A percentile compares a stretch with the other conserved stretches of the same genome.
Evolutionary conservation across 2,113 vertebrate genomes (phyloP).

Genomic region (Hyaena hyaena): DNA sequence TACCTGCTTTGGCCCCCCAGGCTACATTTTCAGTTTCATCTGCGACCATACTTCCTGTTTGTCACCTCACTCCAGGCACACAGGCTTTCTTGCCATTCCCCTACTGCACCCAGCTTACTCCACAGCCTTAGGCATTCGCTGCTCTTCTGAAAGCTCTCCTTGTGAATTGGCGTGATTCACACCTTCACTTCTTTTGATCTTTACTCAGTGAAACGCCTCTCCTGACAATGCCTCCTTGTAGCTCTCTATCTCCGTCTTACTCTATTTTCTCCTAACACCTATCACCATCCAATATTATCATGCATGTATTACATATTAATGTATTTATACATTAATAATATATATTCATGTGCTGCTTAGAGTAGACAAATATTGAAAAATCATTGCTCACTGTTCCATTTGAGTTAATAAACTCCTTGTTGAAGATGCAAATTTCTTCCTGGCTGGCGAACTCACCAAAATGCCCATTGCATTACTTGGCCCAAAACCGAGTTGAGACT

Average conservation of each 20-base stretch:
- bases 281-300: background rate
- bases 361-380: background rate
- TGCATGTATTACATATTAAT: background rate
- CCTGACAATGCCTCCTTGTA: background rate
- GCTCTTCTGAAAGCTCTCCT: background rate
- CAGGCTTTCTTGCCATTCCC: background rate
- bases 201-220: background rate
- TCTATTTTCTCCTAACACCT: background rate
- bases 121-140: background rate
- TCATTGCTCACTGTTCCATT: background rate
- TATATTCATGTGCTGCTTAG: background rate
- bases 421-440: background rate
- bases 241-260: background rate
- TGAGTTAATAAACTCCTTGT: background rate
- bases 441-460: background rate
- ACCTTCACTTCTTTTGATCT: background rate
- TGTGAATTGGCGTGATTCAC: too few relatives aligned
- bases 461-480: background rate
- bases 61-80: background rate
- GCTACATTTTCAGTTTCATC: background rate
- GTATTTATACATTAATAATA: background rate
- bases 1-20: background rate
- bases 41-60: background rate
- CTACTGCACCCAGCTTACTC: rapidly evolving
- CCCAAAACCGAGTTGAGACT: background rate